These are phyloP conservation scores for Centropyge bicolor DNA, from an alignment of 2,797 vertebrate species.

Conservation along the genomic window DNA sequence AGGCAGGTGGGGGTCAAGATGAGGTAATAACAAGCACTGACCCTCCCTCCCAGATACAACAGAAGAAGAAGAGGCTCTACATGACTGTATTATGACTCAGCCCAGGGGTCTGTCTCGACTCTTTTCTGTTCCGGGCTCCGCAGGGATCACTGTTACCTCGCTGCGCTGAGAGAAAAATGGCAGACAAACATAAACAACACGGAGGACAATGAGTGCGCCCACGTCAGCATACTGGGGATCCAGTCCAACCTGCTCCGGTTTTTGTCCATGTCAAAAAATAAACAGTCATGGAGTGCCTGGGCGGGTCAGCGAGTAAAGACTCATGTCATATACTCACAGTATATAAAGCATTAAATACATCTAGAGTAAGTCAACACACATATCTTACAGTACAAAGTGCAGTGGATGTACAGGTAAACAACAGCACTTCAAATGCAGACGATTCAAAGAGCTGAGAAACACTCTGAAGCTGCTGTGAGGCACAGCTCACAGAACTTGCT, in stretches of 20 bases:
- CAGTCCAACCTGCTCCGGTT: constrained; percentile 27
- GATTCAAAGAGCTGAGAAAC: not conserved
- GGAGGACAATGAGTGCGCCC: constrained; percentile 7
- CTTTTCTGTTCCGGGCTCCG: not conserved
- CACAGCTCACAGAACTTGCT: not conserved
- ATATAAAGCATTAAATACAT: not conserved
- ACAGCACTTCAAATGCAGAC: not conserved
- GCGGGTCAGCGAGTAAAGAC: not conserved
- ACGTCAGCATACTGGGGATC: constrained; percentile 12
- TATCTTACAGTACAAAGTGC: not conserved
- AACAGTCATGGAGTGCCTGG: not conserved
- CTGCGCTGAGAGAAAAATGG: constrained; percentile 30
- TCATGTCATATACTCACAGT: not conserved
- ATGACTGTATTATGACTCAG: not conserved
- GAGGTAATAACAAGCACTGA: constrained; percentile 66
- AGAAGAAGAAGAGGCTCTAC: constrained; percentile 27
- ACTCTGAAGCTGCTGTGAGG: not conserved
- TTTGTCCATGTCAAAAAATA: constrained; percentile 15
- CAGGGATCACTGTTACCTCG: not conserved
- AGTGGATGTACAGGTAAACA: not conserved
- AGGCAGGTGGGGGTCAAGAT: constrained; percentile 32
- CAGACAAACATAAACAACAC: constrained; percentile 25
- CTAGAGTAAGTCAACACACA: not conserved
- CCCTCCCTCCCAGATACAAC: constrained; percentile 18
- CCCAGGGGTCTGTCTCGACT: constrained; percentile 2